phyloP scores from a whole-genome alignment of 2,113 vertebrate species.

The Colaptes auratus region DNA sequence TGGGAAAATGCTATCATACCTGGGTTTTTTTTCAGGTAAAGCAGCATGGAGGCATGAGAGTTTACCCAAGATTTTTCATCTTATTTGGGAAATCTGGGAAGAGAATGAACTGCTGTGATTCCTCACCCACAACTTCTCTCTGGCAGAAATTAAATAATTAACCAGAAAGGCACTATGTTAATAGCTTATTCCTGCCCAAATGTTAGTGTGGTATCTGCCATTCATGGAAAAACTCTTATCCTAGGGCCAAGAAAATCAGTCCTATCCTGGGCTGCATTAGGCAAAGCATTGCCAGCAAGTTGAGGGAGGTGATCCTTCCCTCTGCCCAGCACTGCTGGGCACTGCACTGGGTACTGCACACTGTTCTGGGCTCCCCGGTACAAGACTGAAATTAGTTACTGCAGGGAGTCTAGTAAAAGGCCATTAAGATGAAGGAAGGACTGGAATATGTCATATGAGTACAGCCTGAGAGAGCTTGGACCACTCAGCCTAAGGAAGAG shows the following conservation, averaged over 20 bases:
- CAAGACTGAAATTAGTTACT: neutral
- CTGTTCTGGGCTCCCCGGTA: neutral
- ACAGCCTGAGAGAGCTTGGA: too few species aligned
- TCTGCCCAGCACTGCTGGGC: neutral
- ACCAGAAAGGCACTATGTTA: neutral
- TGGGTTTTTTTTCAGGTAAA: neutral
- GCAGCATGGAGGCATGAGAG: neutral
- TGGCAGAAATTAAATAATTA: neutral
- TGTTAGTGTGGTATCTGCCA: neutral
- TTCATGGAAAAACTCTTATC: neutral
- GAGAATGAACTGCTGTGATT: neutral
- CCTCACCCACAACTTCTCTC: neutral
- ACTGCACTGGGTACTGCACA: too few species aligned
- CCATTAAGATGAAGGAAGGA: too few species aligned
- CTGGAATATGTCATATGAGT: too few species aligned
- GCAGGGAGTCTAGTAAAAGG: neutral
- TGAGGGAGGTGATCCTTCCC: neutral
- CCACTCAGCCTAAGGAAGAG: too few species aligned
- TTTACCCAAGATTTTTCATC: neutral
- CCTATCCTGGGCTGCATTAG: neutral
- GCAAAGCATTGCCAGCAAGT: neutral
- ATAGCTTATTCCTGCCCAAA: neutral
- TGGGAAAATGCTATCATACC: neutral
- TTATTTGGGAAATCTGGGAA: neutral
- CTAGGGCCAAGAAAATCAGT: accelerated